Conservation (phyloP, 2,888 invertebrate species). For the Tachystola acroxantha region DNA sequence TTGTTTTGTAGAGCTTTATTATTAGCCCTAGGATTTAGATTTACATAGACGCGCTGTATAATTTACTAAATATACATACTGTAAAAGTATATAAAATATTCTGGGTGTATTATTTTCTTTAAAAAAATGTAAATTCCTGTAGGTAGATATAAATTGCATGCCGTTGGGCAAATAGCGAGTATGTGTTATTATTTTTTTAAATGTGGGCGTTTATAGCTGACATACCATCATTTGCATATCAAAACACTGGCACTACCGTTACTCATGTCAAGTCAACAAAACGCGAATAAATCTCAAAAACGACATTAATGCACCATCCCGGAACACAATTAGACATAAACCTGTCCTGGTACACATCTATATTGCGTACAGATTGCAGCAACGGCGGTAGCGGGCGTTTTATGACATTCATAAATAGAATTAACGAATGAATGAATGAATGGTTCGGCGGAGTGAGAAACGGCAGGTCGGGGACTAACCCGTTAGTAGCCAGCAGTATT, state of each 20-base stretch:
- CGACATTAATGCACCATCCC: constrained; percentile 9
- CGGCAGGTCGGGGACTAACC: constrained; percentile 20
- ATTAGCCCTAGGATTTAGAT: too few relatives aligned
- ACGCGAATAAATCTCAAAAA: constrained; percentile 6
- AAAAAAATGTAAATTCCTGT: too few relatives aligned
- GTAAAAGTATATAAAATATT: too few relatives aligned
- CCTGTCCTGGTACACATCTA: constrained; percentile 30
- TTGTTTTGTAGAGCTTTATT: too few relatives aligned
- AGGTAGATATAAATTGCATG: too few relatives aligned
- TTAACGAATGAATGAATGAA: constrained; percentile 39
- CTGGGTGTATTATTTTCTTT: too few relatives aligned
- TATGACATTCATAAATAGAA: constrained; percentile 51
- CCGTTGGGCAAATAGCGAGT: too few relatives aligned
- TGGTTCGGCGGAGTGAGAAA: constrained; percentile 25
- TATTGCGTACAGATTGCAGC: constrained; percentile 27
- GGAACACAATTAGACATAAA: constrained; percentile 25
- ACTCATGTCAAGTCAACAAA: constrained; percentile 9
- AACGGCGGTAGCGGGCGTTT: constrained; percentile 27
- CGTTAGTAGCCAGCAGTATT: constrained; percentile 19
- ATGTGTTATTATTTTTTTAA: too few relatives aligned
- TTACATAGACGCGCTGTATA: too few relatives aligned
- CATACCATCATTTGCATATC: neutral
- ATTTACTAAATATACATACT: too few relatives aligned
- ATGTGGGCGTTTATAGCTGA: neutral
- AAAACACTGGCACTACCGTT: constrained; percentile 5